Conservation (phyloP, 2,113 vertebrate genomes). For the Marmota monax region DNA sequence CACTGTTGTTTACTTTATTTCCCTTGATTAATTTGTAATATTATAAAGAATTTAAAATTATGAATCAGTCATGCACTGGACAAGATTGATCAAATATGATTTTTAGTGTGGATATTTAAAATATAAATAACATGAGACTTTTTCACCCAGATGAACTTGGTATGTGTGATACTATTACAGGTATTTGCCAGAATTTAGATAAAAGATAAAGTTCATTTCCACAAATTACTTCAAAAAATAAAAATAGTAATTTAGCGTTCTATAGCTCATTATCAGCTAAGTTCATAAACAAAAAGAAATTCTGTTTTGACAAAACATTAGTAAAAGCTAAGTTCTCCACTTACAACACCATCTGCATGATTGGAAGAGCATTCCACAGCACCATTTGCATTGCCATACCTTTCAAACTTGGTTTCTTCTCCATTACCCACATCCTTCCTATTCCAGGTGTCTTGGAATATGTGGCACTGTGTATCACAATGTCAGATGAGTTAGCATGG, state of each 20-base stretch:
- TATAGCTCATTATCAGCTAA: not conserved
- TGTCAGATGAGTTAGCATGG: not conserved
- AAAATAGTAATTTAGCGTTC: not conserved
- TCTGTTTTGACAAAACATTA: not conserved
- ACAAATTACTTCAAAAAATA: not conserved
- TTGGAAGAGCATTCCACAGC: not conserved
- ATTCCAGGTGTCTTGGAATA: not conserved
- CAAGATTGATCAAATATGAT: not conserved
- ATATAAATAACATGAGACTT: not conserved
- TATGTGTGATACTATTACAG: not conserved
- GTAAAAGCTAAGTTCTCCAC: not conserved
- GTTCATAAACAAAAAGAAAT: not conserved
- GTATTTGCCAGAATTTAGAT: not conserved
- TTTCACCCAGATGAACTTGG: not conserved
- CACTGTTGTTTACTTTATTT: not conserved
- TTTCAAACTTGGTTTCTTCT: not conserved
- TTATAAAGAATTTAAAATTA: not conserved
- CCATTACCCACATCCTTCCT: not conserved
- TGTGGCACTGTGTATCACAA: not conserved
- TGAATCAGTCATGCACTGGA: not conserved
- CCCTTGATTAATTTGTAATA: not conserved
- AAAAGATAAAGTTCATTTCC: not conserved
- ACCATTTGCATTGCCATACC: not conserved
- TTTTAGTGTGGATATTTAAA: not conserved
- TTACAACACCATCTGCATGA: not conserved